phyloP scores from a whole-genome alignment of 2,888 invertebrate species.

The Auanema sp. region DNA sequence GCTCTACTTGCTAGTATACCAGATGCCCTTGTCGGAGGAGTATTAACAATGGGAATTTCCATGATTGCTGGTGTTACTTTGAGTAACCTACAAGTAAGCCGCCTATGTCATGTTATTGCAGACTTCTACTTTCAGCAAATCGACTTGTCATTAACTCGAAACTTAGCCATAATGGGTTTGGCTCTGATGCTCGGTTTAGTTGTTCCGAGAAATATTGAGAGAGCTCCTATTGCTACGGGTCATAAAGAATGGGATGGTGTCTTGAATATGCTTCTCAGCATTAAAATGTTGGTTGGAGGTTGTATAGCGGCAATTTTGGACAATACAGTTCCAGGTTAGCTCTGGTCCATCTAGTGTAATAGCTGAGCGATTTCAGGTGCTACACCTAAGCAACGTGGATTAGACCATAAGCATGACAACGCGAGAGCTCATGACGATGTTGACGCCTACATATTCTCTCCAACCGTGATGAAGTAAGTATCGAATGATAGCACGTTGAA shows the following conservation, averaged over 20 bases:
- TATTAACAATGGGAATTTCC: conserved; percentile 55
- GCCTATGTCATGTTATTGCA: neutral
- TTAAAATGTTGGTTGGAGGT: conserved; percentile 66
- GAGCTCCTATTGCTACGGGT: conserved; percentile 35
- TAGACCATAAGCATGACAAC: conserved; percentile 14
- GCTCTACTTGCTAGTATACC: conserved; percentile 57
- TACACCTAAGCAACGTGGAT: conserved; percentile 45
- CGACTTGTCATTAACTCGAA: conserved; percentile 38
- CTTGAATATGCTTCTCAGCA: conserved; percentile 55
- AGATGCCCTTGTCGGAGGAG: conserved; percentile 54
- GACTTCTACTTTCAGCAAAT: conserved; percentile 25
- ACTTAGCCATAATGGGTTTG: conserved; percentile 54
- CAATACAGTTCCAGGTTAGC: conserved; percentile 57
- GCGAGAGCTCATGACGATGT: neutral
- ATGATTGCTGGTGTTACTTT: conserved; percentile 57
- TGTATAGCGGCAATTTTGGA: conserved; percentile 66
- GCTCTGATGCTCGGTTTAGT: conserved; percentile 47
- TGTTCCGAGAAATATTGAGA: conserved; percentile 46
- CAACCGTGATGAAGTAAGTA: neutral
- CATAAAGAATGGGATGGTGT: conserved; percentile 40
- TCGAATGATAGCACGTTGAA: neutral
- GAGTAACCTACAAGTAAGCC: conserved; percentile 47
- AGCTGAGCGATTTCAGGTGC: conserved; percentile 32
- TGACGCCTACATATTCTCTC: neutral
- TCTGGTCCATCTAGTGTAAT: conserved; percentile 1